Evolutionary conservation across 2,113 vertebrate species (phyloP).

Genomic region (Oplegnathus fasciatus): DNA sequence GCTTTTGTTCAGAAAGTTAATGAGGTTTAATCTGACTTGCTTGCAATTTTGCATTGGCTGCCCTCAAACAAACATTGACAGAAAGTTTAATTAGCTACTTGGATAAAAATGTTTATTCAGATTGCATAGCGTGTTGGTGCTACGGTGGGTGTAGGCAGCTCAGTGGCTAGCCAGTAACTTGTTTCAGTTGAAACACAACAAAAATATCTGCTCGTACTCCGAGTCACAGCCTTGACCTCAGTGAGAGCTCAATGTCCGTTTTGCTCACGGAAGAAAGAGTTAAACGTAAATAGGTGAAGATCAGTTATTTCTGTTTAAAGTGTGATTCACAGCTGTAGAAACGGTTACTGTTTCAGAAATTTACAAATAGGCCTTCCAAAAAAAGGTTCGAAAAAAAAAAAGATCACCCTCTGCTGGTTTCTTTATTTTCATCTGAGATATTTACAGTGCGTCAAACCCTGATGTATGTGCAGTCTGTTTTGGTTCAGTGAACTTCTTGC

Average conservation of each 20-base stretch:
- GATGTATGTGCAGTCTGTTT: neutral
- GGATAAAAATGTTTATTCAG: constrained; percentile 38
- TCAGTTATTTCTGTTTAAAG: neutral
- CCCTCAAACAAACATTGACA: constrained; percentile 14
- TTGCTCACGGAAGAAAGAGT: neutral
- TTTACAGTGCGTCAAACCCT: neutral
- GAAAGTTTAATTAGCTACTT: constrained; percentile 12
- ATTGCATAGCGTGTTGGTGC: constrained; percentile 22
- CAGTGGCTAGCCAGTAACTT: constrained; percentile 5
- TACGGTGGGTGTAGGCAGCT: constrained; percentile 29
- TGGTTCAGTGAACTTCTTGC: constrained; percentile 1
- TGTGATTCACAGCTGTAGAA: neutral
- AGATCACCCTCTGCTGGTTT: neutral
- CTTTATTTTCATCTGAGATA: neutral
- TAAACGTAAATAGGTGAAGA: neutral
- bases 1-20: constrained; percentile 4
- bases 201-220: constrained; percentile 4
- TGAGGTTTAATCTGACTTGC: constrained; percentile 1
- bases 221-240: constrained; percentile 16
- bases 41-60: neutral
- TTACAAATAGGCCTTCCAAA: neutral
- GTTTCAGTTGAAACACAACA: constrained; percentile 13
- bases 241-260: constrained; percentile 3
- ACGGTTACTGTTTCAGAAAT: neutral
- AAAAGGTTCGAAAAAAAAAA: neutral